These are phyloP conservation scores for Polymixis lichenea DNA, from an alignment of 2,888 invertebrate species.

Conservation along the genomic window DNA sequence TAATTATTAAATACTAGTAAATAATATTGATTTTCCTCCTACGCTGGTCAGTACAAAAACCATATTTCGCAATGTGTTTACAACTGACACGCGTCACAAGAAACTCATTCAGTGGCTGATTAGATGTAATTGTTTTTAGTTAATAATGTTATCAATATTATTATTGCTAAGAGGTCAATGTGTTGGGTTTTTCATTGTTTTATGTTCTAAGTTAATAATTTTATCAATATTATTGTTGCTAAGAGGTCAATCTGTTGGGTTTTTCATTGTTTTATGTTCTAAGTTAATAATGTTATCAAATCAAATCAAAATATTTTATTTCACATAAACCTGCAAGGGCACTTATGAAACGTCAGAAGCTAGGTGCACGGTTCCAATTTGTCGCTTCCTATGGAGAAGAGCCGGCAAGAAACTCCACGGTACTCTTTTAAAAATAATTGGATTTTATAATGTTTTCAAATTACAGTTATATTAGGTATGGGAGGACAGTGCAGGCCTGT, in stretches of 20 bases:
- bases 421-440: too few relatives aligned
- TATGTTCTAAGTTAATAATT: background rate
- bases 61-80: background rate
- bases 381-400: too few relatives aligned
- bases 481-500: too few relatives aligned
- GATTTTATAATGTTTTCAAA: too few relatives aligned
- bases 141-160: background rate
- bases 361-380: too few relatives aligned
- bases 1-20: background rate
- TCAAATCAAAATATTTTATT: too few relatives aligned
- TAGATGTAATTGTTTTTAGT: background rate
- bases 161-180: background rate
- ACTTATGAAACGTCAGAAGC: too few relatives aligned
- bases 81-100: background rate
- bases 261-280: background rate
- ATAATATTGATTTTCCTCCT: constrained; percentile 10
- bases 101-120: background rate
- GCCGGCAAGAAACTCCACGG: too few relatives aligned
- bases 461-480: too few relatives aligned
- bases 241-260: too few relatives aligned
- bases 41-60: background rate
- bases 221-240: background rate
- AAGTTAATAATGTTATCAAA: background rate
- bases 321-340: too few relatives aligned
- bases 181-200: background rate